Percentiles rank a stretch among this genome's conserved stretches.
phyloP scores from a whole-genome alignment of 2,113 vertebrate genomes.

The Emydura subglobosa region DNA sequence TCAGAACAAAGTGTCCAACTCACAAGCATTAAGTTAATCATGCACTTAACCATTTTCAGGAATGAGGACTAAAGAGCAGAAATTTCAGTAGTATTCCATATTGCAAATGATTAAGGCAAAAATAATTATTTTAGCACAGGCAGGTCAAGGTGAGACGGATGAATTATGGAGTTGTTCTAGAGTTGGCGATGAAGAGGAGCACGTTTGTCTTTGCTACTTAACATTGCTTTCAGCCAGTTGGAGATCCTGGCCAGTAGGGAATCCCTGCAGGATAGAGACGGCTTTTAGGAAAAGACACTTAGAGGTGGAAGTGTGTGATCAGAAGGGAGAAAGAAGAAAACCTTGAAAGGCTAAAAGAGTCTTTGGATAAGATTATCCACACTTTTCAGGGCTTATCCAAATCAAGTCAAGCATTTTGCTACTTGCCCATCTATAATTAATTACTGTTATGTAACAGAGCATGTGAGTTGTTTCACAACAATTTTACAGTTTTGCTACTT shows the following conservation, averaged over 20 bases:
- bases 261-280: accelerated
- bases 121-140: not conserved
- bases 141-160: accelerated
- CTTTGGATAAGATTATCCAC: not conserved
- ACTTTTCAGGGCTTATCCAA: not conserved
- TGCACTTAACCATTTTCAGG: accelerated
- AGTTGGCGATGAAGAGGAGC: not conserved
- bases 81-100: not conserved
- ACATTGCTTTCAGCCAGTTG: not conserved
- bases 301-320: accelerated
- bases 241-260: not conserved
- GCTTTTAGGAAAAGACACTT: not conserved
- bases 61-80: not conserved
- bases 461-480: not conserved
- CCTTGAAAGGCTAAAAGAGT: not conserved
- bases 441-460: not conserved
- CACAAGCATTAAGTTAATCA: not conserved
- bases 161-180: not conserved
- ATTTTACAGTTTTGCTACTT: not conserved
- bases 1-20: not conserved
- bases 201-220: not conserved
- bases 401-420: not conserved
- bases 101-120: not conserved
- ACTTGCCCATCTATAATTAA: not conserved
- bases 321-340: not conserved